A percentile compares a stretch with the other conserved stretches of the same genome.
Conservation (phyloP, 2,113 vertebrate species). For the Phaethon lepturus region DNA sequence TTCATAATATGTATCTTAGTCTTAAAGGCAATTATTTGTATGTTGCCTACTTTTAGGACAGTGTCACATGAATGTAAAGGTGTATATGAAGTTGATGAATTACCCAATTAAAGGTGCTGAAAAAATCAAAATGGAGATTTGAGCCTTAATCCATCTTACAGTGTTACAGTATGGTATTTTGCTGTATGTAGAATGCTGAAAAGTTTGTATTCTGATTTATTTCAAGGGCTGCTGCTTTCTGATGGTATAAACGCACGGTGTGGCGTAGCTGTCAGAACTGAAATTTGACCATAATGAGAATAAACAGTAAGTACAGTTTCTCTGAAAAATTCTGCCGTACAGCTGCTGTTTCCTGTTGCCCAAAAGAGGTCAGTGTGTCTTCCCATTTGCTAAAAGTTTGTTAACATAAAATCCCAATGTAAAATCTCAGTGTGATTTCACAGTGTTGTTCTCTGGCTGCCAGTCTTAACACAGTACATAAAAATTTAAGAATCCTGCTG, state of each 20-base stretch:
- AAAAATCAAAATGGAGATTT: neutral
- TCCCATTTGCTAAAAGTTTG: neutral
- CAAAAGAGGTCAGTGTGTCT: neutral
- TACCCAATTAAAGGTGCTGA: neutral
- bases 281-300: neutral
- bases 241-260: neutral
- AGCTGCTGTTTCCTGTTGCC: neutral
- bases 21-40: neutral
- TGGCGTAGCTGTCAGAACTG: neutral
- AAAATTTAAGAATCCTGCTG: neutral
- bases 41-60: neutral
- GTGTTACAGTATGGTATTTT: neutral
- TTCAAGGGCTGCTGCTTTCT: neutral
- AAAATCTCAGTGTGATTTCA: neutral
- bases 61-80: neutral
- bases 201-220: neutral
- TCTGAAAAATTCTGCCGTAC: neutral
- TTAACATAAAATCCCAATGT: neutral
- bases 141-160: neutral
- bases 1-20: neutral
- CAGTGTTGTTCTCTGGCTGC: neutral
- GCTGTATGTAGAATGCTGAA: neutral
- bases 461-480: neutral
- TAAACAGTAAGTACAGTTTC: neutral
- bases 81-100: neutral